These are phyloP conservation scores for Mamestra configurata DNA, from an alignment of 1,140 invertebrate genomes.

Conservation along the genomic window DNA sequence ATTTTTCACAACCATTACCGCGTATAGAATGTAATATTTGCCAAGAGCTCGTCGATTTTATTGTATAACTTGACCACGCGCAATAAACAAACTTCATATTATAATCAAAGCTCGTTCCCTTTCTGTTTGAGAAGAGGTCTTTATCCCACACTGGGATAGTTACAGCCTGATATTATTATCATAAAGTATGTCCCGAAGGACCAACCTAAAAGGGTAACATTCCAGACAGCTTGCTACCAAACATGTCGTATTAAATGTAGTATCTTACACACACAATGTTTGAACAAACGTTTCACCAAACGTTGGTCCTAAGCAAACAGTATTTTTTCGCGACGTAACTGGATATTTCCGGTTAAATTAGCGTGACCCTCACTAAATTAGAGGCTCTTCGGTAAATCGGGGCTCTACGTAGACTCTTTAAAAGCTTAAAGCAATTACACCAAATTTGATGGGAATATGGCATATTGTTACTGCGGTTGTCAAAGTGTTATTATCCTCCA, in stretches of 20 bases:
- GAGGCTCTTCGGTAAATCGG: constrained; percentile 50
- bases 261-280: constrained; percentile 13
- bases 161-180: not conserved
- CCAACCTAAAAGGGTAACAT: constrained; percentile 3
- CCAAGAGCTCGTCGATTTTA: no score
- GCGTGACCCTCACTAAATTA: constrained; percentile 39
- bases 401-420: constrained; percentile 21
- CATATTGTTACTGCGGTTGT: not conserved
- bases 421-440: constrained; percentile 43
- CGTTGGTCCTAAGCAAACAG: constrained; percentile 31
- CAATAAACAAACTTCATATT: not conserved
- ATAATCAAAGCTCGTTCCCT: not conserved
- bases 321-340: constrained; percentile 18
- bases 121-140: not conserved
- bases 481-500: not conserved
- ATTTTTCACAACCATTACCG: no score
- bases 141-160: not conserved
- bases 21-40: no score
- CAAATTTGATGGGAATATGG: constrained; percentile 23
- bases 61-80: no score
- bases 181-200: constrained; percentile 1
- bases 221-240: not conserved
- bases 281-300: not conserved
- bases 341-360: constrained; percentile 39
- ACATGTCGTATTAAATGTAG: not conserved